These are phyloP conservation scores for Pemphigus obesinymphae DNA, from an alignment of 1,140 invertebrate genomes.

Conservation along the genomic window DNA sequence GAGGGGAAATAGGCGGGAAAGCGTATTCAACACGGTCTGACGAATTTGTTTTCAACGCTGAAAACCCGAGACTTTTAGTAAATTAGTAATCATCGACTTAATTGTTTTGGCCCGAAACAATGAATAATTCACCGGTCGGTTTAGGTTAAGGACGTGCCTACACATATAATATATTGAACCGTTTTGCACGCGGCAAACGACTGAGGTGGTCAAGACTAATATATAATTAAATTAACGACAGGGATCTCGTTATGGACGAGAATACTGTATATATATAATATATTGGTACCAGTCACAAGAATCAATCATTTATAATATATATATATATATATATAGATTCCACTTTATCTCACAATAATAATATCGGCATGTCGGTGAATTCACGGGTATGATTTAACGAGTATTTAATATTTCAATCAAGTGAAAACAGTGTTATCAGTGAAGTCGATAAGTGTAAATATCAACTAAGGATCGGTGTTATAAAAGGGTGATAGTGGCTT, in stretches of 20 bases:
- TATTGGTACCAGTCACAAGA: too few species aligned
- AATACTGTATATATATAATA: background rate
- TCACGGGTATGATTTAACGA: too few species aligned
- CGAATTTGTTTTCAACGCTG: background rate
- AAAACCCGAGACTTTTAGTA: constrained; percentile 7
- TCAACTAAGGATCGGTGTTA: too few species aligned
- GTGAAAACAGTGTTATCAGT: too few species aligned
- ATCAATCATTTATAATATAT: too few species aligned
- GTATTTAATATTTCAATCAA: too few species aligned
- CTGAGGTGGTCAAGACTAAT: background rate
- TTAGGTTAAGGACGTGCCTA: background rate
- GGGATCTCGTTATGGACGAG: background rate
- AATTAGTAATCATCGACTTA: constrained; percentile 10
- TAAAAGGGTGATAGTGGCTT: too few species aligned
- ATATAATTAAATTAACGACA: background rate
- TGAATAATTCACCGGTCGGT: constrained; percentile 12
- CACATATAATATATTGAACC: background rate
- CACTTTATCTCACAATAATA: too few species aligned
- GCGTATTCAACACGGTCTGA: background rate
- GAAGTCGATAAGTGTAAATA: too few species aligned
- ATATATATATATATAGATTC: too few species aligned
- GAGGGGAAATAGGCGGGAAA: background rate
- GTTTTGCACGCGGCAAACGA: too few species aligned
- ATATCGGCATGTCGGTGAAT: too few species aligned
- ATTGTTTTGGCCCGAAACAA: background rate